Conservation (phyloP, 2,797 vertebrate genomes). For the Erpetoichthys calabaricus region DNA sequence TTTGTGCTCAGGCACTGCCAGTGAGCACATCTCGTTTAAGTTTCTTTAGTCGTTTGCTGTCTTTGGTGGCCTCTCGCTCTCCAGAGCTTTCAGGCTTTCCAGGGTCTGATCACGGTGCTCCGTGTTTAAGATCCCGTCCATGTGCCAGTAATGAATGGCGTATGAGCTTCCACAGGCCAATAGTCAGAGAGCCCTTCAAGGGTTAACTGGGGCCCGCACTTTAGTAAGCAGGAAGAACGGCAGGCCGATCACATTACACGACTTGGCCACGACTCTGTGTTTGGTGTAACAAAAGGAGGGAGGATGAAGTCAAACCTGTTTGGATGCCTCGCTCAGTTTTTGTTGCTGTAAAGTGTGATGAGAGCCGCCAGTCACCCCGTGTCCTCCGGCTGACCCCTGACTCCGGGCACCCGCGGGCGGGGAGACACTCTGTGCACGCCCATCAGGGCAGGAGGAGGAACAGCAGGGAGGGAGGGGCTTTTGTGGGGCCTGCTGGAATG, state of each 20-base stretch:
- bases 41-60: slow-evolving; percentile 12
- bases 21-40: neutral
- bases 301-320: neutral
- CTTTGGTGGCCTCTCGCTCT: slow-evolving; percentile 6
- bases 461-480: too few relatives aligned
- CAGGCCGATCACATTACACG: neutral
- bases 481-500: too few relatives aligned
- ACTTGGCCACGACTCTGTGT: neutral
- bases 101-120: too few relatives aligned
- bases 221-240: neutral
- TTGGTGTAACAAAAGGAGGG: neutral
- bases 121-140: too few relatives aligned
- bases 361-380: neutral
- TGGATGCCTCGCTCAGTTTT: neutral
- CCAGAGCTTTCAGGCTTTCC: slow-evolving; percentile 7
- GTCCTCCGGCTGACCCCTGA: neutral
- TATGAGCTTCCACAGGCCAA: too few relatives aligned
- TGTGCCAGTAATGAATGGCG: too few relatives aligned
- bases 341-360: slow-evolving; percentile 1
- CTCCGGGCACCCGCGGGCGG: too few relatives aligned
- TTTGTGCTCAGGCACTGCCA: too few relatives aligned
- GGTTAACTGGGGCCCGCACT: neutral
- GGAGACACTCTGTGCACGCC: too few relatives aligned
- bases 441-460: too few relatives aligned
- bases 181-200: too few relatives aligned